These are phyloP conservation scores for Myrmophylax atrothorax DNA, from an alignment of 2,113 vertebrate species.

Conservation along the genomic window DNA sequence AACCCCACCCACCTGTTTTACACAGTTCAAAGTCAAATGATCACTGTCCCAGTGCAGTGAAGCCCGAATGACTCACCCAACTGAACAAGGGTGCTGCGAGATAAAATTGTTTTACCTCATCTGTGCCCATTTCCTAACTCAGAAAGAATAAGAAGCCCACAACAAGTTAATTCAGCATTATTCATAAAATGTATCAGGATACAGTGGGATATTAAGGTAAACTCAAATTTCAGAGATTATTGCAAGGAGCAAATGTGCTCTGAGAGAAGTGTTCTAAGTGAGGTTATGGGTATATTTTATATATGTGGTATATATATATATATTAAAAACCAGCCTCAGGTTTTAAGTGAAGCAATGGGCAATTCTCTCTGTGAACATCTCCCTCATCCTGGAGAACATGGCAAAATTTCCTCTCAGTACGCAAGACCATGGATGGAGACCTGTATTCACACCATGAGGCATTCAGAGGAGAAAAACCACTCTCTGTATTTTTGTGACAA, in stretches of 20 bases:
- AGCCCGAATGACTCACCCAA: neutral
- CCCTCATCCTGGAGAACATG: neutral
- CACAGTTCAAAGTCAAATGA: neutral
- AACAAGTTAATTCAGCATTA: neutral
- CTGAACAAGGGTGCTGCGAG: neutral
- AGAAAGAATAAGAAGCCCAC: neutral
- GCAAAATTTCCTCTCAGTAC: neutral
- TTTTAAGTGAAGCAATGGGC: neutral
- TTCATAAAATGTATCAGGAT: neutral
- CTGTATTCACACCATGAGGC: neutral
- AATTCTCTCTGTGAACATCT: neutral
- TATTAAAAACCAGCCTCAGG: neutral
- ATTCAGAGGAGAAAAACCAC: neutral
- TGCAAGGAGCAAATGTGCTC: neutral
- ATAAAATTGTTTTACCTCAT: neutral
- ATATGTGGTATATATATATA: neutral
- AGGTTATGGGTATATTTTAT: neutral
- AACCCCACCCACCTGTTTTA: neutral
- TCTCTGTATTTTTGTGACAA: neutral
- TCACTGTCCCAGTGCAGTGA: neutral
- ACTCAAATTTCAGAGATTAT: neutral
- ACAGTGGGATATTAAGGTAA: neutral
- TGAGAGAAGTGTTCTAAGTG: neutral
- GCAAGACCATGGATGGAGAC: neutral
- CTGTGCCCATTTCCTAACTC: neutral